Percentiles rank a stretch among this genome's conserved stretches.
Evolutionary conservation across 2,888 invertebrate species (phyloP).

Genomic region (Chesias legatella): DNA sequence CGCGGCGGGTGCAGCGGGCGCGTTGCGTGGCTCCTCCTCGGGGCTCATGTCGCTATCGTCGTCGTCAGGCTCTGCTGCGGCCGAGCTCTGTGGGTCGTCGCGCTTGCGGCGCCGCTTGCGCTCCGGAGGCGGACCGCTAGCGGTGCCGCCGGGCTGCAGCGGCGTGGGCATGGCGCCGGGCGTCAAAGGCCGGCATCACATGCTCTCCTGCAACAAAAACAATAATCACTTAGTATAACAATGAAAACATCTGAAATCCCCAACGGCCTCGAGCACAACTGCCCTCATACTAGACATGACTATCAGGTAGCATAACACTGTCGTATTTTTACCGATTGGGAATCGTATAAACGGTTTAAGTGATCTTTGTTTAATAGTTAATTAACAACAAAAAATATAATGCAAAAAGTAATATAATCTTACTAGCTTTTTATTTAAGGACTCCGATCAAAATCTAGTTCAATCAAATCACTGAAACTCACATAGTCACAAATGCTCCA

Average conservation of each 20-base stretch:
- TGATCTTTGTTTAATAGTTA: too few species aligned
- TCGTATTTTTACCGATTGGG: too few species aligned
- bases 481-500: slow-evolving; percentile 32
- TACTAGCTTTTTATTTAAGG: slow-evolving; percentile 5
- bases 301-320: too few species aligned
- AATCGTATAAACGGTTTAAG: too few species aligned
- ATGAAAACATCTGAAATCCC: too few species aligned
- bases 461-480: slow-evolving; percentile 25
- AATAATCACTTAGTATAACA: background rate
- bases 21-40: slow-evolving; percentile 79
- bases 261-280: too few species aligned
- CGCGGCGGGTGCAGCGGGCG: slow-evolving; percentile 76
- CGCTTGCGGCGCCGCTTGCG: slow-evolving; percentile 83
- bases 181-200: slow-evolving; percentile 82
- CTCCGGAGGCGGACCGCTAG: slow-evolving; percentile 81
- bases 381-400: too few species aligned
- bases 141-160: slow-evolving; percentile 82
- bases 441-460: slow-evolving; percentile 2
- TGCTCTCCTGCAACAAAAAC: slow-evolving; percentile 76
- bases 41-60: slow-evolving; percentile 86
- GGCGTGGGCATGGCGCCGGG: slow-evolving; percentile 82
- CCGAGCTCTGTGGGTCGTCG: slow-evolving; percentile 81
- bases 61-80: slow-evolving; percentile 78
- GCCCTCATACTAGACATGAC: too few species aligned
- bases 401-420: too few species aligned